Percentiles rank a stretch among this genome's conserved stretches.
Conservation (phyloP, 2,113 vertebrate genomes). For the Columbina picui region DNA sequence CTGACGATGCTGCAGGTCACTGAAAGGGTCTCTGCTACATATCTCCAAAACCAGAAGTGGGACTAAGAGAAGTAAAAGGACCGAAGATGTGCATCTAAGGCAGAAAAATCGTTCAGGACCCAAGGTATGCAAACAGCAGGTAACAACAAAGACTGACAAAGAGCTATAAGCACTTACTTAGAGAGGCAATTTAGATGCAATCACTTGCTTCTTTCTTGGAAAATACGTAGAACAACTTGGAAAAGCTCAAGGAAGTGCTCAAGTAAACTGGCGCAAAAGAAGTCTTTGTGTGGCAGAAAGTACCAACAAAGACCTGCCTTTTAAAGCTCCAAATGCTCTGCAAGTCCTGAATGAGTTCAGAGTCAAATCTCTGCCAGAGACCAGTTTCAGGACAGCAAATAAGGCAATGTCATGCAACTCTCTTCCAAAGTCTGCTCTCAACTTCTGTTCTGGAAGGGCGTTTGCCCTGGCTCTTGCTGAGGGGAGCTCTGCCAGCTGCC, state of each 20-base stretch:
- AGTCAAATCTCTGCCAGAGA: neutral
- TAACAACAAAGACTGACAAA: neutral
- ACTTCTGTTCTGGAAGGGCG: neutral
- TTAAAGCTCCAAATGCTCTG: neutral
- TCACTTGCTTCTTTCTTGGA: neutral
- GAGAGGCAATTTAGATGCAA: neutral
- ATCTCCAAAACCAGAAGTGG: neutral
- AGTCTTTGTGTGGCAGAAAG: neutral
- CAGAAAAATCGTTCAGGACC: neutral
- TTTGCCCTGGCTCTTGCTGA: neutral
- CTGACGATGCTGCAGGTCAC: neutral
- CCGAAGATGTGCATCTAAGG: neutral
- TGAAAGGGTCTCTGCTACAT: neutral
- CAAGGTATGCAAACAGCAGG: neutral
- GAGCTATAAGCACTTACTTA: neutral
- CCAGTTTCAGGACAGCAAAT: neutral
- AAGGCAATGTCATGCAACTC: neutral
- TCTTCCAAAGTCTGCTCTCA: neutral
- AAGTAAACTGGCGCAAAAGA: neutral
- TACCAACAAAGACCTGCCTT: neutral
- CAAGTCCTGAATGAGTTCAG: neutral
- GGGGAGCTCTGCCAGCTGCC: neutral
- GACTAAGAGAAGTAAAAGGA: neutral
- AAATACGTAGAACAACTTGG: neutral
- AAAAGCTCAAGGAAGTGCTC: neutral